Conservation (phyloP, 37 sponge, comb jelly and placozoan genomes). For the Chondrosia reniformis region DNA sequence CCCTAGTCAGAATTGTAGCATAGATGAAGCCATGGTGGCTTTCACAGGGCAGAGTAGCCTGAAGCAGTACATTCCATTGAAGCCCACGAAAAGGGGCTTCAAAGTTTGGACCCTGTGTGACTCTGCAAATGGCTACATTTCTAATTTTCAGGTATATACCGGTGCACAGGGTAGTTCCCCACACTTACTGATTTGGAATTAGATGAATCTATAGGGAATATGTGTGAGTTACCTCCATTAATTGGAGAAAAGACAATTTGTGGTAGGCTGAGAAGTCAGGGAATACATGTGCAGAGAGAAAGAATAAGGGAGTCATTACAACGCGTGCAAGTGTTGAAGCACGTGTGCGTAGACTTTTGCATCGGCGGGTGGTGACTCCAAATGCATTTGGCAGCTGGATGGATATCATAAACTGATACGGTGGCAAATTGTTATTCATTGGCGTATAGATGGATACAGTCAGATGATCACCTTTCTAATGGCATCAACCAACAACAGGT, state of each 20-base stretch:
- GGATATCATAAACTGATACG: constrained; percentile 44
- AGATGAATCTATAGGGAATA: not conserved
- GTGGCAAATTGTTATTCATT: constrained; percentile 61
- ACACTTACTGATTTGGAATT: not conserved
- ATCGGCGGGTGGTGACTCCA: not conserved
- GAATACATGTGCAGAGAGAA: constrained; percentile 31
- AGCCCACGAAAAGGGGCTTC: too few relatives aligned
- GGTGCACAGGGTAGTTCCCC: too few relatives aligned
- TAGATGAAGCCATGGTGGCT: too few relatives aligned
- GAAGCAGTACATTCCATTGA: too few relatives aligned
- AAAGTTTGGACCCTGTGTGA: too few relatives aligned
- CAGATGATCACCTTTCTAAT: constrained; percentile 35
- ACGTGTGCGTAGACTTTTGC: constrained; percentile 11
- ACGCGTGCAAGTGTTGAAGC: constrained; percentile 21
- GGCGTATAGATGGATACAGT: constrained; percentile 49
- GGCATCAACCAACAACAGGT: constrained; percentile 29
- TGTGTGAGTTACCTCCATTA: not conserved
- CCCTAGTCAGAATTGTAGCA: too few relatives aligned
- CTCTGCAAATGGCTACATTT: too few relatives aligned
- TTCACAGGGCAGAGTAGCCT: too few relatives aligned
- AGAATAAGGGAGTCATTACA: constrained; percentile 47
- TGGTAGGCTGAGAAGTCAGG: not conserved
- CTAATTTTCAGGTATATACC: too few relatives aligned
- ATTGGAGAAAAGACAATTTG: not conserved
- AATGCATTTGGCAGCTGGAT: constrained; percentile 61